Conservation (phyloP, 2,797 vertebrate genomes). For the Picus viridis region DNA sequence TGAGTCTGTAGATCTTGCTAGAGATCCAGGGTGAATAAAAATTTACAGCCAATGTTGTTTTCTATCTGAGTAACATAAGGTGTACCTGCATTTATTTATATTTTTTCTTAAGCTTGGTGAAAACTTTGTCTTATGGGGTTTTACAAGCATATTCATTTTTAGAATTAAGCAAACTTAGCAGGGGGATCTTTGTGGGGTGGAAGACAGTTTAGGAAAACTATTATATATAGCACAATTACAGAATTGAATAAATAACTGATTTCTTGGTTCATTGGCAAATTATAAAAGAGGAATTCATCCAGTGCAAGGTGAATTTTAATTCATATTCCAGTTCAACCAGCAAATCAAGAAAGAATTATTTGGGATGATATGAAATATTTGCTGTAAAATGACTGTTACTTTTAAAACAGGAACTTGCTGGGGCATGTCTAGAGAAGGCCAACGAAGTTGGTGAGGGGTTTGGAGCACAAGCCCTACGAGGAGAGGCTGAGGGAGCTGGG, state of each 20-base stretch:
- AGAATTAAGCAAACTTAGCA: constrained; percentile 4
- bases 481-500: too few species aligned
- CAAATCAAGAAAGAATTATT: background rate
- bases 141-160: background rate
- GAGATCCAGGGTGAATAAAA: background rate
- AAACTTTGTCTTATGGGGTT: background rate
- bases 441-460: too few species aligned
- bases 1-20: background rate
- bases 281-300: background rate
- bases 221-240: constrained; percentile 9
- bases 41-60: background rate
- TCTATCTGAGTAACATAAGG: background rate
- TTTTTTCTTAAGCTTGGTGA: background rate
- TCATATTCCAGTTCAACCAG: background rate
- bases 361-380: background rate
- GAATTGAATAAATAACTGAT: constrained; percentile 38
- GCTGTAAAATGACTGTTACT: background rate
- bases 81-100: background rate
- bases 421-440: too few species aligned
- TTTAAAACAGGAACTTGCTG: background rate
- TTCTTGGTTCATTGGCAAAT: constrained; percentile 17
- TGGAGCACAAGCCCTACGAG: too few species aligned
- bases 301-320: constrained; percentile 38
- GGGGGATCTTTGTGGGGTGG: background rate
- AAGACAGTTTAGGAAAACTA: constrained; percentile 26